Base-by-base conservation (phyloP, 1,140 invertebrate species). In the Olivierus martensii region DNA sequence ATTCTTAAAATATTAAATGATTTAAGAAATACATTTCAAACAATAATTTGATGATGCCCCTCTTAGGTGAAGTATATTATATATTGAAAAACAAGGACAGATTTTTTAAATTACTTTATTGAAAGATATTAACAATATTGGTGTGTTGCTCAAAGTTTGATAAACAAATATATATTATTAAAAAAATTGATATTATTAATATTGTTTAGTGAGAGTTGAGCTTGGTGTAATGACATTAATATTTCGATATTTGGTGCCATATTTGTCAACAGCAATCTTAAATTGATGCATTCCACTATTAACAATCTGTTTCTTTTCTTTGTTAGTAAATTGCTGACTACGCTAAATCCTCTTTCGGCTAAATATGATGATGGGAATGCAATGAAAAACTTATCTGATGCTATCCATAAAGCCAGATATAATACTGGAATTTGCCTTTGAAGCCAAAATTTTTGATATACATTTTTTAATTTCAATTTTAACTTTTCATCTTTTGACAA, bases 331-430 rank as follows among this genome's bases (percentile, higher is more conserved):
- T 35, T 46, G 9, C 28, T 49, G 10, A 52, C 55, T 15, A 46
- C 38, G 34, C 11, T 56, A 36, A 56, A 56, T 49, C 46, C 55
- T 47, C 54, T 45, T 42, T 59, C 57, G 9, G 21, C 39, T 42
- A 56, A 52, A 55, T 58, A 58, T 14, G 50, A 56, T 28, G 46
- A 56, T 28, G 46, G 55, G 39, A 61, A 61, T 21, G 59, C 53
- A 48, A 61, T 51, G 9, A 61, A 51, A 46, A 38, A 54, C 36
- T 35, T 51, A 35, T 52, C 19, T 0, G 59, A 39, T 36, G 37
- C 55, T 19, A 4, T 21, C 53, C 50, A 59, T 45, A 57, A 45
- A 38, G 9, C 36, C 19, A 44, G 43, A 42, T 58, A 55, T 19
- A 46, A 35, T 18, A 34, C 28, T 18, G 51, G 38, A 19, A 59